Base-by-base conservation (phyloP, 2,888 invertebrate species). In the Ochropleura leucogaster region DNA sequence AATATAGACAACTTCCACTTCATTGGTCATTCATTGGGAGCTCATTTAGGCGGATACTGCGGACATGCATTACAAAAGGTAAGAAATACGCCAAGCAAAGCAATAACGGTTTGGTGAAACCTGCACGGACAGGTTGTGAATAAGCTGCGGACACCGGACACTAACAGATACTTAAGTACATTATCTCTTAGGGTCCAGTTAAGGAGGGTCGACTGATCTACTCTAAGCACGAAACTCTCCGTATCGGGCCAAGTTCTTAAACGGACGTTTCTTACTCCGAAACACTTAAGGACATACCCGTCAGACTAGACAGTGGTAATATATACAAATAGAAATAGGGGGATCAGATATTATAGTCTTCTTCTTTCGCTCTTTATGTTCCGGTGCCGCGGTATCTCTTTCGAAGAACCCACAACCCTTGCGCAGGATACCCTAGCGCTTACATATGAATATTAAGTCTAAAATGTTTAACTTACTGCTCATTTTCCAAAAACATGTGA, bases 1-100 rank as follows among this genome's bases (percentile, higher is more conserved):
- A 95, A 97, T 89, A 88, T 98, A 82, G 97, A 97, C 75, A 97
- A 97, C 79, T 97, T 98, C 69, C 99, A 99, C 91, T 97, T 98
- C 77, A 98, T 99, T 82, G 99, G 99, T 0, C 99, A 99, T 93
- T 98, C 98, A 3, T 93, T 98, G 72, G 98, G 99, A 0, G 98
- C 99, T 0, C 99, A 99, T 94, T 95, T 98, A 49, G 97, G 97
- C 18, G 98, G 98, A 3, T 98, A 99, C 91, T 97, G 98, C n/a
- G 99, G 99, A 0, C 97, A 97, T 84, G 97, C 97, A 44, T 92
- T 99, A 80, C 97, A 98, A 94, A 97, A 96, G 91, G 97, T 97
- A 78, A 79, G 62, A 44, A 4, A 20, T 62, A 18, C n/a, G 12
- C 62, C n/a, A 44, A 44, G 7, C 12, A 44, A 62, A 42, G 12